Percentiles rank a stretch among this genome's conserved stretches.
phyloP scores from a whole-genome alignment of 2,113 vertebrate species.

The Falcunculus frontatus region DNA sequence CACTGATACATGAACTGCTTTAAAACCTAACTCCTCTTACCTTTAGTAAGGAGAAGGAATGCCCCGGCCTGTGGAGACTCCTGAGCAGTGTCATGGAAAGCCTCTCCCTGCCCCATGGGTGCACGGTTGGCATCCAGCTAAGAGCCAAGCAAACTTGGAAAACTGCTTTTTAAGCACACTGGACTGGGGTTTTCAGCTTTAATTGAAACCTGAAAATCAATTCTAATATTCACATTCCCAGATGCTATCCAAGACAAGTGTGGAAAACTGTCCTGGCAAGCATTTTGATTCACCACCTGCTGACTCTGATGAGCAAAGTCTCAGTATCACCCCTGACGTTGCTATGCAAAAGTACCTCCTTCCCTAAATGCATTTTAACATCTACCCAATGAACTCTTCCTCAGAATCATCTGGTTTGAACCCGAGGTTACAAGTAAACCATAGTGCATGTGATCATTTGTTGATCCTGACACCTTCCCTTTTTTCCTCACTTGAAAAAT shows the following conservation, averaged over 20 bases:
- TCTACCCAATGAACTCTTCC: neutral
- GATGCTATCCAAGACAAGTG: neutral
- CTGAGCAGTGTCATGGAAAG: neutral
- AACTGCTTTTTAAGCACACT: neutral
- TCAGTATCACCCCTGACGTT: neutral
- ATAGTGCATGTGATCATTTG: neutral
- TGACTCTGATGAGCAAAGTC: neutral
- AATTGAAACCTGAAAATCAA: constrained; percentile 3
- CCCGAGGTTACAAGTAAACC: neutral
- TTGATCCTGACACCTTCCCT: neutral
- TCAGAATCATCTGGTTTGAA: neutral
- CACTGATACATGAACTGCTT: constrained; percentile 13
- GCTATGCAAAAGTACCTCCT: neutral
- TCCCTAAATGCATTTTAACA: neutral
- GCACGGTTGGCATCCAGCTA: fast-evolving
- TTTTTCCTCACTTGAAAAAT: constrained; percentile 33
- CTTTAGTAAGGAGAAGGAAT: neutral
- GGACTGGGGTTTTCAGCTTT: neutral
- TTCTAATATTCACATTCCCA: neutral
- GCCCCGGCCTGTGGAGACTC: neutral
- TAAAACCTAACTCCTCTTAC: constrained; percentile 41
- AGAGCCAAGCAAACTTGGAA: neutral
- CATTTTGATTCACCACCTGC: neutral
- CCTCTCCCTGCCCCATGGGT: fast-evolving
- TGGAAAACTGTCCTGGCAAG: neutral